Evolutionary conservation across 2,113 vertebrate genomes (phyloP).

Genomic region (Phalacrocorax aristotelis): DNA sequence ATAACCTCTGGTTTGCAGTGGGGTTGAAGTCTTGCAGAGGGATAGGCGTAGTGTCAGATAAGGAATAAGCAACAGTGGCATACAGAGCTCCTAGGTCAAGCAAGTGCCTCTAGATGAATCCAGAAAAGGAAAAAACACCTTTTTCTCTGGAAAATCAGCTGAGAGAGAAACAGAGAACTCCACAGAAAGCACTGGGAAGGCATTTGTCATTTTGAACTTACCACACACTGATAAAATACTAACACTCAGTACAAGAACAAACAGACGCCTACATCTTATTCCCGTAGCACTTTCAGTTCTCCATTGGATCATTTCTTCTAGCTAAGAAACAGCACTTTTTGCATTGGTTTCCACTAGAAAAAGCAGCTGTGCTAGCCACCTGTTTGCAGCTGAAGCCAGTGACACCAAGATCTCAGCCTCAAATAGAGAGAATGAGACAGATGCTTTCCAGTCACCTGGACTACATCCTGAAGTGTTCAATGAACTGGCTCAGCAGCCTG

Average conservation of each 20-base stretch:
- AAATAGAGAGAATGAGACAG: neutral
- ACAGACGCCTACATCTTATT: neutral
- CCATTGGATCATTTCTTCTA: neutral
- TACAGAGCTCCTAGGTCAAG: neutral
- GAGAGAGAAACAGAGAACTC: neutral
- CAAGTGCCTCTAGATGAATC: neutral
- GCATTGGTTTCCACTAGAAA: neutral
- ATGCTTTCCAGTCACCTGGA: neutral
- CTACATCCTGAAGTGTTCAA: neutral
- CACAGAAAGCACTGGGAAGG: neutral
- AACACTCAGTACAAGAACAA: constrained; percentile 24
- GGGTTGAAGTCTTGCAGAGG: neutral
- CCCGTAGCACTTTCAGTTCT: neutral
- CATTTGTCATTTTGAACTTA: neutral
- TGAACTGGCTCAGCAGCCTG: neutral
- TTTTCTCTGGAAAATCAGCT: neutral
- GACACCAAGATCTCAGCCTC: neutral
- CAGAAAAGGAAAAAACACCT: neutral
- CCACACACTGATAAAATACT: neutral
- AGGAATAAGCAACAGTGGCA: neutral
- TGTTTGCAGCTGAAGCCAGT: constrained; percentile 17
- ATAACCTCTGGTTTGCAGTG: neutral
- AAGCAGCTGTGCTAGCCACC: constrained; percentile 8
- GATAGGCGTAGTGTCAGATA: neutral
- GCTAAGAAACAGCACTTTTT: neutral